phyloP scores from a whole-genome alignment of 2,797 vertebrate genomes.

The Philypnodon macrostomus region DNA sequence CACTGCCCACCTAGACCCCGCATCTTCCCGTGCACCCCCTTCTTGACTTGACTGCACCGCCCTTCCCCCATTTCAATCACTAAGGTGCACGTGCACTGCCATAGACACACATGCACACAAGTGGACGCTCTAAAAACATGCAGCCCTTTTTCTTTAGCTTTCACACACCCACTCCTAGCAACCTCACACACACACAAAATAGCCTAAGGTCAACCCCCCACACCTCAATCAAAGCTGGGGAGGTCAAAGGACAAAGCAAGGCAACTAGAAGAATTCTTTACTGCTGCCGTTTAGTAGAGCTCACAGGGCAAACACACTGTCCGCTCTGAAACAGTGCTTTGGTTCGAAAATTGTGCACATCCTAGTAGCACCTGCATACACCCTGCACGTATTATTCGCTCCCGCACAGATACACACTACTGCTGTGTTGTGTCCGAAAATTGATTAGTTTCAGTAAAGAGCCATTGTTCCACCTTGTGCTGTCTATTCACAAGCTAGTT shows the following conservation, averaged over 20 bases:
- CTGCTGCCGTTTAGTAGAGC: conserved; percentile 47
- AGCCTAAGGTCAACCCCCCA: conserved; percentile 69
- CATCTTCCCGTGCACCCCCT: conserved; percentile 46
- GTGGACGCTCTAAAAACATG: conserved; percentile 51
- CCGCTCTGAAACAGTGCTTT: background rate
- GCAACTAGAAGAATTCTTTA: conserved; percentile 72
- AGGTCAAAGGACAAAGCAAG: conserved; percentile 74
- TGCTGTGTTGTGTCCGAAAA: background rate
- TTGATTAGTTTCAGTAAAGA: background rate
- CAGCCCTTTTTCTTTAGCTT: conserved; percentile 37
- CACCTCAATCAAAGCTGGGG: conserved; percentile 45
- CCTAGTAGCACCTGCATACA: background rate
- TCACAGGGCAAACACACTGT: conserved; percentile 18
- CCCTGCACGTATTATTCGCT: background rate
- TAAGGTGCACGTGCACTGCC: conserved; percentile 39
- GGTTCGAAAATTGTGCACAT: background rate
- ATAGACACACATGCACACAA: conserved; percentile 36
- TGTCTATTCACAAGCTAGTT: background rate
- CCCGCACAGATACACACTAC: too few species aligned
- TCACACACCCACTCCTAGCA: conserved; percentile 28
- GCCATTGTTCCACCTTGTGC: background rate
- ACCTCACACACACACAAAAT: conserved; percentile 52
- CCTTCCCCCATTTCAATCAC: conserved; percentile 60
- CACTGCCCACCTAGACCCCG: conserved; percentile 58
- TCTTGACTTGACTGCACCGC: conserved; percentile 37